Evolutionary conservation across 2,113 vertebrate species (phyloP), one percentile per base, ranked within the genome.

Genomic region (Jacana jacana): DNA sequence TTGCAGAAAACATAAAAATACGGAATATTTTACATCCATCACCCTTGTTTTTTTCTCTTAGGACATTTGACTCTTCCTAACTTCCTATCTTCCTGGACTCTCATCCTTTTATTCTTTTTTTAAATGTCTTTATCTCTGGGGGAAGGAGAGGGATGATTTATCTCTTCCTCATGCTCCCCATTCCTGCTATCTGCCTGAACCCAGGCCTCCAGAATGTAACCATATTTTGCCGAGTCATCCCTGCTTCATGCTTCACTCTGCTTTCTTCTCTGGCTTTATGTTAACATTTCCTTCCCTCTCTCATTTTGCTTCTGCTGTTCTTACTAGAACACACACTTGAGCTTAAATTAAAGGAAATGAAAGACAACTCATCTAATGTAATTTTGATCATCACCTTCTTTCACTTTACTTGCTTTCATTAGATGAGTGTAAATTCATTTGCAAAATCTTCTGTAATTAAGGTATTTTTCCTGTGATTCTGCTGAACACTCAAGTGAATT

Each of bases 251-350:
- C 49, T 84, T 95, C 61, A 90, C 52, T 73, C 42, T 83, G 6
- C 63, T 95, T 65, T 84, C 54, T 95, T 87, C 73, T 94, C 89
- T 86, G 80, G n/a, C n/a, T 88, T 88, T 94, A 60, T 90, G 40
- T 80, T 90, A 63, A 66, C 79, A 61, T 90, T 95, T 94, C 79
- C 68, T 94, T 95, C 51, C 76, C 57, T 89, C 33, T 87, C 84
- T 91, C 9, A 2, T 83, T 88, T 86, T 72, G 39, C 42, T 83
- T 91, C 68, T 91, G 12, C 71, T 96, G 37, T 39, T 94, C 30
- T 28, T 77, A 9, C 48, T 76, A 42, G 48, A 89, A 37, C 15
- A 79, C 17, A 46, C 28, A 40, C 30, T 92, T 89, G 28, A 79
- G 19, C 24, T 81, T 77, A 65, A 91, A 65, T 40, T 13, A 89